Evolutionary conservation across 2,888 invertebrate genomes (phyloP).

Genomic region (Mamestra brassicae): DNA sequence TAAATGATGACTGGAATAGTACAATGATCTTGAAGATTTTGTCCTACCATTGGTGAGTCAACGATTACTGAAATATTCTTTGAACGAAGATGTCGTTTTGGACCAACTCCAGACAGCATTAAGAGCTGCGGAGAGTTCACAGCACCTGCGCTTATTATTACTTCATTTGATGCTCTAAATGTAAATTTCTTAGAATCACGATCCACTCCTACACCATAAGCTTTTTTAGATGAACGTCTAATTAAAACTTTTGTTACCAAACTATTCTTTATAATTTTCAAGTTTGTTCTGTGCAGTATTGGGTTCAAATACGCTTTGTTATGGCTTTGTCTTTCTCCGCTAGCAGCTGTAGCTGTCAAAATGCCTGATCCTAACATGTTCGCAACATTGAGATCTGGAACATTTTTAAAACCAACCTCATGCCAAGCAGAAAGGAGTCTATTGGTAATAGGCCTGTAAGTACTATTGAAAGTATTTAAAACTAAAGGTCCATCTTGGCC

Average conservation of each 20-base stretch:
- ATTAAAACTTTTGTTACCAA: conserved; percentile 55
- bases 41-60: conserved; percentile 87
- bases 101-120: conserved; percentile 89
- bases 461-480: conserved; percentile 84
- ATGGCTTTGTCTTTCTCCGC: conserved; percentile 89
- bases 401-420: conserved; percentile 72
- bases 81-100: conserved; percentile 78
- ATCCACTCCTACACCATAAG: conserved; percentile 77
- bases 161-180: conserved; percentile 78
- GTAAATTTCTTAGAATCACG: conserved; percentile 72
- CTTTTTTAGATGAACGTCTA: conserved; percentile 8
- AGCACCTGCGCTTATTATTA: conserved; percentile 87
- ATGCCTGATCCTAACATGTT: conserved; percentile 87
- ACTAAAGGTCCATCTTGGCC: conserved; percentile 85
- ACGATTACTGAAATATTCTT: conserved; percentile 80
- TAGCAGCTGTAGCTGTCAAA: conserved; percentile 83
- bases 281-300: conserved; percentile 73
- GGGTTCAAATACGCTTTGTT: conserved; percentile 89
- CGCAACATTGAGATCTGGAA: conserved; percentile 83
- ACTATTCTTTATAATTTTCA: conserved; percentile 71
- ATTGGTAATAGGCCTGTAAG: conserved; percentile 75
- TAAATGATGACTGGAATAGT: conserved; percentile 80
- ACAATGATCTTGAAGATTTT: conserved; percentile 90
- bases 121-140: conserved; percentile 88
- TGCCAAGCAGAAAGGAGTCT: conserved; percentile 79